Conservation (phyloP, 2,888 invertebrate genomes). For the Lycaena phlaeas region DNA sequence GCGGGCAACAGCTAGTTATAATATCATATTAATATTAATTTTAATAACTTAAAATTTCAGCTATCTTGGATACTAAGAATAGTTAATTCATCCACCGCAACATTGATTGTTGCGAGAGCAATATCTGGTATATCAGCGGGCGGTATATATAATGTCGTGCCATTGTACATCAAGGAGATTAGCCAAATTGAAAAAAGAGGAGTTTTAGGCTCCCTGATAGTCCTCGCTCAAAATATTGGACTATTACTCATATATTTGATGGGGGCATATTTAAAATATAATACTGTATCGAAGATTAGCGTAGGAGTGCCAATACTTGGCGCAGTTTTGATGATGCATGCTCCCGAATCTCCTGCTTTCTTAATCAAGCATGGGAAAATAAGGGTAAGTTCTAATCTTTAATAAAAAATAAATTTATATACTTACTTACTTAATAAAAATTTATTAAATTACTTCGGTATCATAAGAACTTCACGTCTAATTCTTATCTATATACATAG, state of each 20-base stretch:
- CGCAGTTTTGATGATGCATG: constrained; percentile 2
- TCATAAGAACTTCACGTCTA: too few relatives aligned
- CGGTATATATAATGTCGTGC: constrained; percentile 5
- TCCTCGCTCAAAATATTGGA: constrained; percentile 10
- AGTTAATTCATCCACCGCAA: background rate
- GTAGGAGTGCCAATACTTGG: constrained; percentile 2
- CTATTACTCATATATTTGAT: constrained; percentile 13
- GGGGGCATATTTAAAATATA: constrained; percentile 12
- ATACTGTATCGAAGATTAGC: background rate
- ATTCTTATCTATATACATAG: too few relatives aligned
- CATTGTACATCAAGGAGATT: constrained; percentile 14
- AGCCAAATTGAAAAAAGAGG: constrained; percentile 14
- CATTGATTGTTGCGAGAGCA: background rate
- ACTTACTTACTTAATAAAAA: too few relatives aligned
- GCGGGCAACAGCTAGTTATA: too few relatives aligned
- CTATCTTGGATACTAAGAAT: constrained; percentile 11
- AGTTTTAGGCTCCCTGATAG: constrained; percentile 9
- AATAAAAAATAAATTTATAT: background rate
- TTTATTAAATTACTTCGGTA: too few relatives aligned
- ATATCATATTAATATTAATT: too few relatives aligned
- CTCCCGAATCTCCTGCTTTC: constrained; percentile 6
- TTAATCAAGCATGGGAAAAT: constrained; percentile 10
- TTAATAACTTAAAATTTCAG: background rate
- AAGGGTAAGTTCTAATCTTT: constrained; percentile 4
- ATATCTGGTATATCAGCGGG: constrained; percentile 7